Percentiles rank a stretch among this genome's conserved stretches.
Conservation (phyloP, 1,140 invertebrate genomes). For the Microvelia longipes region DNA sequence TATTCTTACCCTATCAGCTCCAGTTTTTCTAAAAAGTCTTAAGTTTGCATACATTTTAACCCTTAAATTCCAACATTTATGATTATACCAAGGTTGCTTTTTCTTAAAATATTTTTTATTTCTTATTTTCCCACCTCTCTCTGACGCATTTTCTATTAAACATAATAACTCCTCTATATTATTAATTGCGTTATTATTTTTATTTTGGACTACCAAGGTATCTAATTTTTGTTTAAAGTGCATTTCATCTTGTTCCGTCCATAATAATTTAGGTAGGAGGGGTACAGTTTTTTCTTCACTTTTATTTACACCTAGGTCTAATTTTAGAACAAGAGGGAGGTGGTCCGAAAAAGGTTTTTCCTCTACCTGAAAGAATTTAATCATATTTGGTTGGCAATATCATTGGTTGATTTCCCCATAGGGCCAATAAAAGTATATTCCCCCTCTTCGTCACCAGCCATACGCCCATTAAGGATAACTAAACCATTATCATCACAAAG, state of each 20-base stretch:
- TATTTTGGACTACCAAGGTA: background rate
- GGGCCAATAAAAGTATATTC: no score
- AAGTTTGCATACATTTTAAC: constrained; percentile 1
- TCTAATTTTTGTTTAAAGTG: background rate
- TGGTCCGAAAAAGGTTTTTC: background rate
- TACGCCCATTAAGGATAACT: no score
- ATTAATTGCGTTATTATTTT: background rate
- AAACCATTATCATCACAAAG: no score
- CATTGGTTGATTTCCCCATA: no score
- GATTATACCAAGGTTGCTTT: constrained; percentile 5
- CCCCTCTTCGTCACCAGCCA: no score
- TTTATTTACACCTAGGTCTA: background rate
- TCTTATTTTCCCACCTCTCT: background rate
- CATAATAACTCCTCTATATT: background rate
- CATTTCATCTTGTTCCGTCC: background rate
- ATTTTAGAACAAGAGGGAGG: background rate
- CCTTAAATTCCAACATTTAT: constrained; percentile 2
- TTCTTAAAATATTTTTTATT: background rate
- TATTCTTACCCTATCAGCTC: background rate
- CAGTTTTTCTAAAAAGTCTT: constrained; percentile 1
- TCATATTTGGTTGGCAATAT: no score
- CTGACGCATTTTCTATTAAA: background rate
- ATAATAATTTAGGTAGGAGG: background rate
- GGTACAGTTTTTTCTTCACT: background rate
- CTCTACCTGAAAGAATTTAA: no score